These are phyloP conservation scores for Hymenopus coronatus DNA, from an alignment of 2,888 invertebrate genomes.

Conservation along the genomic window DNA sequence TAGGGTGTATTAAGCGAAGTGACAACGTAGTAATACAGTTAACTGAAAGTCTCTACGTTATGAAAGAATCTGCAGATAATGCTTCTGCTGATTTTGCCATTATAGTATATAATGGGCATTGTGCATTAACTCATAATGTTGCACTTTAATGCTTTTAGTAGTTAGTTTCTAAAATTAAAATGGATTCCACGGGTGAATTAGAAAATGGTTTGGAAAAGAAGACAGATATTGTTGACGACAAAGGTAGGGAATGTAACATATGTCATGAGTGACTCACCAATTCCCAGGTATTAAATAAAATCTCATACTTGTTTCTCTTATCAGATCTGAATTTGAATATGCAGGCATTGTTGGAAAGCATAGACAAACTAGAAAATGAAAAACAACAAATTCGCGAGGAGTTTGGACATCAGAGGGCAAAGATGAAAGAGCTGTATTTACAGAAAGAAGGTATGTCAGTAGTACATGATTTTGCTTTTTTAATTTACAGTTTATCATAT, in stretches of 20 bases:
- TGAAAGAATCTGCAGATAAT: neutral
- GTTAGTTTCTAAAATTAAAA: neutral
- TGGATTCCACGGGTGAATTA: neutral
- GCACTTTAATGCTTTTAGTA: neutral
- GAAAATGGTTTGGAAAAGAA: neutral
- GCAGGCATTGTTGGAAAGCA: slow-evolving; percentile 31
- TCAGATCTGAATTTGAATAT: neutral
- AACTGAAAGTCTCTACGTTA: neutral
- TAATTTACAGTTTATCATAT: neutral
- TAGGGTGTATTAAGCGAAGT: neutral
- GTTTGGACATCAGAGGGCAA: slow-evolving; percentile 86
- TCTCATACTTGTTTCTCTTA: neutral
- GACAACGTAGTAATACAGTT: neutral
- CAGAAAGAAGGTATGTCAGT: slow-evolving; percentile 79
- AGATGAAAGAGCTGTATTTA: slow-evolving; percentile 88
- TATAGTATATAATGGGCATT: neutral
- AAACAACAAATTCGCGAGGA: slow-evolving; percentile 74
- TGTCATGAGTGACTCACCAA: neutral
- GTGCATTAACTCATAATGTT: neutral
- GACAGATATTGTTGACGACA: neutral
- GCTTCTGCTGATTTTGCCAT: neutral
- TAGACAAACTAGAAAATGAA: slow-evolving; percentile 50
- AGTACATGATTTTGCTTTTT: neutral
- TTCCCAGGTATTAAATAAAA: neutral
- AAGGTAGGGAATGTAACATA: neutral